A percentile compares a stretch with the other conserved stretches of the same genome.
Evolutionary conservation across 2,888 invertebrate genomes (phyloP).

Genomic region (Hirudinaria manillensis): DNA sequence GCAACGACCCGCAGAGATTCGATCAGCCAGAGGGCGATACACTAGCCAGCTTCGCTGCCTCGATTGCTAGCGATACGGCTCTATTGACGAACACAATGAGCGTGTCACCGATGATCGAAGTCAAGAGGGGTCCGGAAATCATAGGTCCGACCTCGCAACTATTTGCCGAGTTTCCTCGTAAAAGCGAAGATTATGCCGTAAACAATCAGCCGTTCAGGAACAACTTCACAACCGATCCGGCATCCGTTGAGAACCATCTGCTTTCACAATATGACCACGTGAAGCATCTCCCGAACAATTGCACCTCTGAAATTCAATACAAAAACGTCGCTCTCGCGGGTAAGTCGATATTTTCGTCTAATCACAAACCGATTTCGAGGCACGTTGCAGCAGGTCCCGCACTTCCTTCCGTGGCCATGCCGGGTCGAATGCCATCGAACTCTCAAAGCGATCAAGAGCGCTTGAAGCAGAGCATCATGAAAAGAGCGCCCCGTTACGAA

Average conservation of each 20-base stretch:
- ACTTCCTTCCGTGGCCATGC: not conserved
- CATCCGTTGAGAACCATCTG: not conserved
- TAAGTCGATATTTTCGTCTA: not conserved
- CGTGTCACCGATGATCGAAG: slow-evolving; percentile 47
- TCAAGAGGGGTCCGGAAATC: slow-evolving; percentile 16
- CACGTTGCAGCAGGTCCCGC: not conserved
- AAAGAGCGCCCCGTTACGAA: slow-evolving; percentile 48
- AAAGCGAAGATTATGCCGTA: not conserved
- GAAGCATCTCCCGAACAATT: not conserved
- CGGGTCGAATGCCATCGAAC: not conserved
- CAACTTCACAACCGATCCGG: not conserved
- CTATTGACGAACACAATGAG: slow-evolving; percentile 50
- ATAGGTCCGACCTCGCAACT: slow-evolving; percentile 12
- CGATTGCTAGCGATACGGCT: slow-evolving; percentile 52
- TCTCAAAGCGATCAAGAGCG: slow-evolving; percentile 9
- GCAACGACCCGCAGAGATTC: not conserved
- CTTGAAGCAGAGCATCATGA: slow-evolving; percentile 37
- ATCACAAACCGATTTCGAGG: not conserved
- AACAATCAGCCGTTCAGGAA: not conserved
- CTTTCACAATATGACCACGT: not conserved
- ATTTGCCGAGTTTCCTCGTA: not conserved
- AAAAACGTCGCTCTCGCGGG: no score
- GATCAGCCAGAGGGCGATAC: slow-evolving; percentile 40
- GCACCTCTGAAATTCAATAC: not conserved
- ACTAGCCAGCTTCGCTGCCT: slow-evolving; percentile 52